phyloP scores from a whole-genome alignment of 2,113 vertebrate species.

The Physeter macrocephalus region DNA sequence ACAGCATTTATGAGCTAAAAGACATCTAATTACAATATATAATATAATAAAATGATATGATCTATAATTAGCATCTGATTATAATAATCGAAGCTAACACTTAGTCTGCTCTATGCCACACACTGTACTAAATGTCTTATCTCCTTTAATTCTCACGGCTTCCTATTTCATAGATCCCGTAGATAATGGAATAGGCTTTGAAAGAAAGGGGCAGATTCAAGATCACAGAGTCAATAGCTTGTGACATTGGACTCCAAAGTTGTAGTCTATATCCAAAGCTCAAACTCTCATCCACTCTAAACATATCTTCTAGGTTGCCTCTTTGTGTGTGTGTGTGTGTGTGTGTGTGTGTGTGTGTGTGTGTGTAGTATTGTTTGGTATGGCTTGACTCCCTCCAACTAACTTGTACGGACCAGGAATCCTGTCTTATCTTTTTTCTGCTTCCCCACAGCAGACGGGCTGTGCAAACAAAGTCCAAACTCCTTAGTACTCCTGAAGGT shows the following conservation, averaged over 20 bases:
- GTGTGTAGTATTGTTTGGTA: rapidly evolving
- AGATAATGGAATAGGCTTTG: background rate
- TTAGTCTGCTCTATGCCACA: background rate
- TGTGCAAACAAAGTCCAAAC: background rate
- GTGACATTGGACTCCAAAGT: background rate
- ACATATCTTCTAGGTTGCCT: background rate
- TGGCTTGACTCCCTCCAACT: no score
- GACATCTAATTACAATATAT: background rate
- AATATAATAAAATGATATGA: background rate
- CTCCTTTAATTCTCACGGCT: background rate
- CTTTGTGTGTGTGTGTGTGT: background rate
- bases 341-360: rapidly evolving
- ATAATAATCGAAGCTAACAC: background rate
- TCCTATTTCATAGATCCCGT: background rate
- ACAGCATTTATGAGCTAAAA: background rate
- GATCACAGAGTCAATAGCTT: background rate
- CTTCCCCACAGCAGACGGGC: background rate
- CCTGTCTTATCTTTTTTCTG: background rate
- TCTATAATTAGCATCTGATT: background rate
- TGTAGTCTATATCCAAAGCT: background rate
- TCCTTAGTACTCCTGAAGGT: background rate
- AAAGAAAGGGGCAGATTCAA: background rate
- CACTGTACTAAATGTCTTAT: background rate
- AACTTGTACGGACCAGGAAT: background rate
- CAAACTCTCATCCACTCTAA: background rate